Evolutionary conservation across 2,113 vertebrate genomes (phyloP).

Genomic region (Solea solea): DNA sequence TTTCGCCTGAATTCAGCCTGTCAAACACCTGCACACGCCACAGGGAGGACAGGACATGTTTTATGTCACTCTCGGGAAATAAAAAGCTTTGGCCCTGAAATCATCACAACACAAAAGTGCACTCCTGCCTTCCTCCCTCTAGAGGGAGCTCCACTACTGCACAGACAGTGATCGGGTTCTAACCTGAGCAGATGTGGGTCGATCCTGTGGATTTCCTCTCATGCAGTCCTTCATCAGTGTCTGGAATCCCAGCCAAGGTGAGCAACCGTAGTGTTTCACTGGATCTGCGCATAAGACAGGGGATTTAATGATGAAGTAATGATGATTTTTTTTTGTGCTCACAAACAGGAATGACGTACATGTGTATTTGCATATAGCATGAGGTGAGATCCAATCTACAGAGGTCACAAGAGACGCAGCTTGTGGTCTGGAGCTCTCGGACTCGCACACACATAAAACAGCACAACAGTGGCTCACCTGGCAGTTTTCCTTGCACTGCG

Average conservation of each 20-base stretch:
- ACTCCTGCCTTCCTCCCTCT: not conserved
- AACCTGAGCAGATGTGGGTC: conserved; percentile 92
- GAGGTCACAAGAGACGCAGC: too few species aligned
- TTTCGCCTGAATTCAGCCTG: conserved; percentile 88
- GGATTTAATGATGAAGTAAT: not conserved
- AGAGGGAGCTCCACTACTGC: too few species aligned
- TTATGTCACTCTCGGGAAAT: not conserved
- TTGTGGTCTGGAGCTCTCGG: too few species aligned
- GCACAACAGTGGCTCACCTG: conserved; percentile 77
- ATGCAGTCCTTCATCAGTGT: conserved; percentile 92
- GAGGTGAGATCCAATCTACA: too few species aligned
- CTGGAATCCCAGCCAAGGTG: conserved; percentile 91
- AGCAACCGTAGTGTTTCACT: conserved; percentile 90
- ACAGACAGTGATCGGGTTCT: not conserved
- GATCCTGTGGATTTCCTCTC: conserved; percentile 89
- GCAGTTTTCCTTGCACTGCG: conserved; percentile 92
- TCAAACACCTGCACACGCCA: conserved; percentile 85
- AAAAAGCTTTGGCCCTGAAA: not conserved
- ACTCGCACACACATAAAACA: not conserved
- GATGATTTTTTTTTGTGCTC: too few species aligned
- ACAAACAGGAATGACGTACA: too few species aligned
- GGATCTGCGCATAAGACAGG: conserved; percentile 83
- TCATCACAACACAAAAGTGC: not conserved
- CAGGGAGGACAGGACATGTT: not conserved
- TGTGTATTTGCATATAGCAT: too few species aligned